Base-by-base conservation (phyloP, 2,113 vertebrate species). In the Malurus melanocephalus region DNA sequence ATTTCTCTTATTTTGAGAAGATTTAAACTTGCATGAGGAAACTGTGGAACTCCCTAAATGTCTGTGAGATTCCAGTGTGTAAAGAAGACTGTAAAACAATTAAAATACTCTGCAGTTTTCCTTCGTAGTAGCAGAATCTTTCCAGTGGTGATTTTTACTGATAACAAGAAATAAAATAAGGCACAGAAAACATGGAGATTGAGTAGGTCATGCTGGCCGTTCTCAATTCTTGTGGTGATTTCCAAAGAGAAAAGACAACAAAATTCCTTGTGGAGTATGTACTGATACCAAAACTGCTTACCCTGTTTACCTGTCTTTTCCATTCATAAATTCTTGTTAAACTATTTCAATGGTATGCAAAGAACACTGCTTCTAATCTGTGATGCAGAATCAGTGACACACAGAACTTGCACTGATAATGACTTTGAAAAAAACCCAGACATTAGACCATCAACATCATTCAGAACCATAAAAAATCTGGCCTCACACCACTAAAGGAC, bases 241-340 rank as follows among this genome's bases (percentile, higher is more conserved):
- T 92, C 18, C 57, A 68, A 67, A 62, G 17, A 61, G 2, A 79
- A 13, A 66, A 43, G 28, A 53, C 26, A 60, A 23, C 32, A 83
- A 38, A 73, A 80, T 71, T 67, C 42, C 30, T 52, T 2, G 1
- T 20, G 11, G 56, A 86, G 78, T 18, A 62, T 0, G 0, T 23
- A 78, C 9, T 1, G 0, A 16, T 52, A 64, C 13, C 83, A 49
- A 80, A 83, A 35, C 6, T 42, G 51, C 38, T 32, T 64, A 73
- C 46, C 2, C 19, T 65, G 60, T 10, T 75, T 49, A 35, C 14
- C 9, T 64, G 28, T 2, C 42, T 71, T 66, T 53, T 52, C 22
- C 15, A 35, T 66, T 62, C 0, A 0, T 1, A 2, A 6, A 11
- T 26, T 69, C 23, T 65, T 26, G 23, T 51, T 22, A 56, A 65